Base-by-base conservation (phyloP, 2,113 vertebrate species). In the Rhynchopsitta pachyrhyncha region DNA sequence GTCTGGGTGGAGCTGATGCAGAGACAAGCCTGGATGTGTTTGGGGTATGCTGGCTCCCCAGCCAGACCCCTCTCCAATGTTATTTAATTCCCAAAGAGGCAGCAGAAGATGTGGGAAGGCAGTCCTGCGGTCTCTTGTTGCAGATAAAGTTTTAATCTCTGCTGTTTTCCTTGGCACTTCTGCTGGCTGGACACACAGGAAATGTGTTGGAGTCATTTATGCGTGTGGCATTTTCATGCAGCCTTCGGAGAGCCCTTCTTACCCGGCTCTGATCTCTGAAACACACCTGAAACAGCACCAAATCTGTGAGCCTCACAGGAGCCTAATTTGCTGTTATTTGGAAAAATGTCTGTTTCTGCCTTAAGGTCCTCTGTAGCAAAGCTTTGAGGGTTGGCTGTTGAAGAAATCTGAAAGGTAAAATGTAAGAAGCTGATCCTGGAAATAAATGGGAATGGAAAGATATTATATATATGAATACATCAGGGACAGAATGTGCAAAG, bases 81-180 rank as follows among this genome's bases (percentile, higher is more conserved):
- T 31, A 29, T 23, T 91, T 53, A 59, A 71, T 69, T 76, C 75
- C 31, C 49, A 71, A 55, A 53, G 52, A 19, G 59, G 28, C 52
- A 73, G 44, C 53, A 92, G 88, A 91, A 80, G 86, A 25, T 47
- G 55, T 55, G 79, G 79, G 85, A 75, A 94, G 60, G 60, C 64
- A 75, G 37, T 68, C 73, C 59, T 66, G 31, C 31, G 55, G 42
- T 78, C 68, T 93, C 50, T 24, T 60, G 13, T 35, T 24, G 29
- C 42, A 90, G 82, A 93, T 86, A 87, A 92, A 77, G 64, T 52
- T 93, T 77, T 87, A 71, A 69, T 92, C 85, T 83, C 64, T 84
- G 35, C n/a, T 78, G 57, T 88, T 97, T 94, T 55, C 39, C 60
- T 77, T 90, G 82, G 79, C 64, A 63, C 12, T 83, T 6, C 20